phyloP scores from a whole-genome alignment of 2,113 vertebrate genomes.

The Coturnix japonica region DNA sequence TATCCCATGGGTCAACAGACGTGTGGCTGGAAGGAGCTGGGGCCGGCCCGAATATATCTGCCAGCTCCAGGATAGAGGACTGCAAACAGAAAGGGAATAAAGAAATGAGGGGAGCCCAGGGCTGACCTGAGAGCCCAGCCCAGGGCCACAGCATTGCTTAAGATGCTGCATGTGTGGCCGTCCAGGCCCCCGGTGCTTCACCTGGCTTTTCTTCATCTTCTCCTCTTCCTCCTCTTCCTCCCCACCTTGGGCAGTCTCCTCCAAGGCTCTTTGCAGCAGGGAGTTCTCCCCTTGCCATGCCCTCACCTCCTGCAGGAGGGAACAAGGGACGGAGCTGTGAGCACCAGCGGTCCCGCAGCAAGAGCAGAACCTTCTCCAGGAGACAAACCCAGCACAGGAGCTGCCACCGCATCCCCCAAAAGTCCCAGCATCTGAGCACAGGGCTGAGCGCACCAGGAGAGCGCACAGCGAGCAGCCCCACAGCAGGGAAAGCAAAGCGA shows the following conservation, averaged over 20 bases:
- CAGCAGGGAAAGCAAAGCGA: slow-evolving; percentile 33
- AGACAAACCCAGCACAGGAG: slow-evolving; percentile 24
- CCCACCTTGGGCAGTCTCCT: slow-evolving; percentile 80
- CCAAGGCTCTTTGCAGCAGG: slow-evolving; percentile 78
- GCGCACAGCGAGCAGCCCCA: slow-evolving; percentile 1
- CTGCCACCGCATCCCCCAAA: slow-evolving; percentile 11
- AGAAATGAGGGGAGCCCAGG: not conserved
- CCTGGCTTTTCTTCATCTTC: slow-evolving; percentile 80
- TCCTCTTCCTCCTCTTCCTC: slow-evolving; percentile 84
- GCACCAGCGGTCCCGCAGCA: not conserved
- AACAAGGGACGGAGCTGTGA: not conserved
- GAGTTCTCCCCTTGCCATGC: slow-evolving; percentile 88
- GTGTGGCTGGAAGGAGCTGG: slow-evolving; percentile 76
- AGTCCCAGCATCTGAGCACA: slow-evolving; percentile 26
- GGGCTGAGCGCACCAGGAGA: not conserved
- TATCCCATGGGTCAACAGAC: slow-evolving; percentile 85
- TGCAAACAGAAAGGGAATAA: slow-evolving; percentile 67
- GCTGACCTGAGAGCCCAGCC: not conserved
- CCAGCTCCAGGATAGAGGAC: slow-evolving; percentile 93
- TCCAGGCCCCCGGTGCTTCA: not conserved
- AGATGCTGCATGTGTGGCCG: not conserved
- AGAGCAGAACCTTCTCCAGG: not conserved
- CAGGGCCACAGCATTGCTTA: not conserved
- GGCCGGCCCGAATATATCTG: slow-evolving; percentile 87
- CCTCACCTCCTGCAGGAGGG: slow-evolving; percentile 84